These are phyloP conservation scores for Fissipunctia ypsillon DNA, from an alignment of 2,888 invertebrate genomes.

Conservation along the genomic window DNA sequence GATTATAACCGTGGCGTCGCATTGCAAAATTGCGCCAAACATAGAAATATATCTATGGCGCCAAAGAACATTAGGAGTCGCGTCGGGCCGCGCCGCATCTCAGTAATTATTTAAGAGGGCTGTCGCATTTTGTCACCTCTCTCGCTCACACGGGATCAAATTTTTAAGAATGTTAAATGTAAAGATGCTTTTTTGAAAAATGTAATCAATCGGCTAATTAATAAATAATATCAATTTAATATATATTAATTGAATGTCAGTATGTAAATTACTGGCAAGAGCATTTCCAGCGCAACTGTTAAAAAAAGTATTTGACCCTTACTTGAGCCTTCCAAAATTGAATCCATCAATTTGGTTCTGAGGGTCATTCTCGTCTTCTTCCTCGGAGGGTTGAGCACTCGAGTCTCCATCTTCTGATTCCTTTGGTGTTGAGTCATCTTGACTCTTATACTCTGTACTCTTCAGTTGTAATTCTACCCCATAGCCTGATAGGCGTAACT, in stretches of 20 bases:
- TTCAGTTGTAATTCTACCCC: constrained; percentile 99
- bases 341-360: constrained; percentile 96
- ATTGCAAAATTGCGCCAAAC: background rate
- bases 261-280: background rate
- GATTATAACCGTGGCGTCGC: background rate
- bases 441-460: constrained; percentile 99
- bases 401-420: constrained; percentile 89
- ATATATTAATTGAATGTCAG: too few species aligned
- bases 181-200: too few species aligned
- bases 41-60: too few species aligned
- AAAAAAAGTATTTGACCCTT: constrained; percentile 67
- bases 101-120: background rate
- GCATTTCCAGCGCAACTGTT: background rate
- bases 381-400: constrained; percentile 81
- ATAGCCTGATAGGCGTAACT: constrained; percentile 97
- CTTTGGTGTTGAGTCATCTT: constrained; percentile 96
- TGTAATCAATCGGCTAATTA: too few species aligned
- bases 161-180: too few species aligned
- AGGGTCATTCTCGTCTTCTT: constrained; percentile 91
- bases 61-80: background rate
- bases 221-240: too few species aligned
- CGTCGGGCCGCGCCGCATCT: background rate
- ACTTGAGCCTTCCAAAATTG: constrained; percentile 96
- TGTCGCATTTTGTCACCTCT: too few species aligned
- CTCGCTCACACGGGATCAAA: too few species aligned